These are phyloP conservation scores for Pseudomugil gertrudae DNA, from an alignment of 2,797 vertebrate genomes.

Conservation along the genomic window DNA sequence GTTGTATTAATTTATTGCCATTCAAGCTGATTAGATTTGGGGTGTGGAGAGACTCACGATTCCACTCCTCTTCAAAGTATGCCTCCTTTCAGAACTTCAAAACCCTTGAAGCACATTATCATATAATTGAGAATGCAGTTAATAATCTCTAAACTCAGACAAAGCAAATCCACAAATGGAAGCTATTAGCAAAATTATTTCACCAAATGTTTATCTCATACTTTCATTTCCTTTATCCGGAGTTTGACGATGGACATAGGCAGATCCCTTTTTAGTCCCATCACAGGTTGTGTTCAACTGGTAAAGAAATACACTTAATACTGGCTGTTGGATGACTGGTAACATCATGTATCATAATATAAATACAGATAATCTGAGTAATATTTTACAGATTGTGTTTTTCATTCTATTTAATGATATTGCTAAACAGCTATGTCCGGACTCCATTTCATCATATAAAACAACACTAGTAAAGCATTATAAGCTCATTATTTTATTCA, in stretches of 20 bases:
- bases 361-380: not conserved
- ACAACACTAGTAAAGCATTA: no score
- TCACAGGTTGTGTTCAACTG: not conserved
- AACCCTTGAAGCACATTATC: not conserved
- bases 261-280: not conserved
- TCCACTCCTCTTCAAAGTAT: not conserved
- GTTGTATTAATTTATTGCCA: not conserved
- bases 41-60: not conserved
- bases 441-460: no score
- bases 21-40: not conserved
- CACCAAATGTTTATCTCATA: not conserved
- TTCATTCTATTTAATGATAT: no score
- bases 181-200: not conserved
- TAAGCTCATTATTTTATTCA: no score
- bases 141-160: not conserved
- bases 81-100: not conserved
- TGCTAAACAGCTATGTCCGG: no score
- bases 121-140: not conserved
- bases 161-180: not conserved
- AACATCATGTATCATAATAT: not conserved
- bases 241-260: not conserved
- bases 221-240: not conserved
- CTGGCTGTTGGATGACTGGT: no score
- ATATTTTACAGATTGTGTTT: no score
- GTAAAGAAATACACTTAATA: not conserved